phyloP scores from a whole-genome alignment of 2,888 invertebrate species.

The Stenotaenia linearis region DNA sequence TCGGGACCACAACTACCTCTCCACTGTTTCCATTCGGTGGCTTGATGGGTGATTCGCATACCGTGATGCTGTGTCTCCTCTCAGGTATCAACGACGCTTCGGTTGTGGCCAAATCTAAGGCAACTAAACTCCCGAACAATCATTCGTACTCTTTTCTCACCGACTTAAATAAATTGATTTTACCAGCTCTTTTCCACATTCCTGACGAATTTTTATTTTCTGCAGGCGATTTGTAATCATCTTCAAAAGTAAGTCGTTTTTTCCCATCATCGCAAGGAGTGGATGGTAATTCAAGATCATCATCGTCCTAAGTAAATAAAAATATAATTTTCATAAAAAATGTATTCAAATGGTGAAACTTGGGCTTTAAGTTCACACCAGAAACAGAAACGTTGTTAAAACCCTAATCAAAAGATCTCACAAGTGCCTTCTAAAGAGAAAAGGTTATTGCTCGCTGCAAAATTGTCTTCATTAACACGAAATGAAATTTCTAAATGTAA shows the following conservation, averaged over 20 bases:
- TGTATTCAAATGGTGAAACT: background rate
- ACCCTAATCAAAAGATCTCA: background rate
- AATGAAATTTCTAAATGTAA: background rate
- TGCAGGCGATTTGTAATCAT: background rate
- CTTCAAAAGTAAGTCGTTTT: background rate
- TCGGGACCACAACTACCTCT: conserved; percentile 10
- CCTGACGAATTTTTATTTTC: background rate
- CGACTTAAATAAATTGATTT: too few relatives aligned
- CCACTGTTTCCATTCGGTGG: conserved; percentile 1
- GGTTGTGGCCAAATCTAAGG: conserved; percentile 34
- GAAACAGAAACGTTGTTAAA: background rate
- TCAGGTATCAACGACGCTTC: conserved; percentile 37
- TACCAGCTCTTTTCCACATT: background rate
- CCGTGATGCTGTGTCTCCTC: conserved; percentile 43
- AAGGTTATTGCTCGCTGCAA: conserved; percentile 42
- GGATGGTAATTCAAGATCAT: background rate
- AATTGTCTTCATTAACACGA: conserved; percentile 27
- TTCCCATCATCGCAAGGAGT: background rate
- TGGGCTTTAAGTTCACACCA: background rate
- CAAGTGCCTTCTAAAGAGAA: background rate
- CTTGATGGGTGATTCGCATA: conserved; percentile 42
- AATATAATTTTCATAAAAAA: background rate
- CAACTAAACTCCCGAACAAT: too few relatives aligned
- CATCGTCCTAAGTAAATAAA: background rate
- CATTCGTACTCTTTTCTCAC: too few relatives aligned